Percentiles rank a stretch among this genome's conserved stretches.
phyloP scores from a whole-genome alignment of 2,888 invertebrate species.

The Aethes cnicana region DNA sequence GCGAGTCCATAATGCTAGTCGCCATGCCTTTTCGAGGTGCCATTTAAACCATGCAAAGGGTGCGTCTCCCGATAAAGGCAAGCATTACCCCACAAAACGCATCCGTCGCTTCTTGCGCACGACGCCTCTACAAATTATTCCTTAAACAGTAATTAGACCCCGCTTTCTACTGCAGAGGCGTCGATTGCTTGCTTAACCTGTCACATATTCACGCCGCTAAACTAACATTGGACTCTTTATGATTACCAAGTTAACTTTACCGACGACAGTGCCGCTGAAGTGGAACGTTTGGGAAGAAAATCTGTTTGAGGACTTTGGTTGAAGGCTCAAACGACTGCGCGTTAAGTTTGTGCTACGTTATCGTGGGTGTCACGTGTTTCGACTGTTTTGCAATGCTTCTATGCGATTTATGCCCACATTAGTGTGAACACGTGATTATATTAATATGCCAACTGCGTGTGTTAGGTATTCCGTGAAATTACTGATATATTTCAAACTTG shows the following conservation, averaged over 20 bases:
- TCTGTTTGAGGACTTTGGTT: too few species aligned
- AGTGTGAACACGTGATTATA: constrained; percentile 7
- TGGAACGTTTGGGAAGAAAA: too few species aligned
- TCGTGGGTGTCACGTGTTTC: background rate
- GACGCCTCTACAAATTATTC: constrained; percentile 41
- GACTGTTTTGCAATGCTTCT: constrained; percentile 1
- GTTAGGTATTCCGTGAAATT: constrained; percentile 1
- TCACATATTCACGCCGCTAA: constrained; percentile 14
- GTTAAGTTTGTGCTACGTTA: background rate
- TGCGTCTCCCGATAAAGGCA: constrained; percentile 35
- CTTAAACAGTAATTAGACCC: constrained; percentile 40
- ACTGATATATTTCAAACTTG: constrained; percentile 1
- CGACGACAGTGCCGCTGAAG: background rate
- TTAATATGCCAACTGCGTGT: constrained; percentile 5
- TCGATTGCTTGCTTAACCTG: constrained; percentile 28
- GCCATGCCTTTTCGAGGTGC: background rate
- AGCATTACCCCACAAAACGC: constrained; percentile 33
- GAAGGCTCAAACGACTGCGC: background rate
- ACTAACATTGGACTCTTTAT: background rate
- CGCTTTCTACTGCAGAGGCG: constrained; percentile 29
- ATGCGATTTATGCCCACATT: constrained; percentile 8
- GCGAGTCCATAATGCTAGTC: too few species aligned
- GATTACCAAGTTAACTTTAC: background rate
- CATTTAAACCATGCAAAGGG: background rate
- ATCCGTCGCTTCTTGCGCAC: constrained; percentile 39